Conservation (phyloP, 1,140 invertebrate genomes). For the Penaeus vannamei region DNA sequence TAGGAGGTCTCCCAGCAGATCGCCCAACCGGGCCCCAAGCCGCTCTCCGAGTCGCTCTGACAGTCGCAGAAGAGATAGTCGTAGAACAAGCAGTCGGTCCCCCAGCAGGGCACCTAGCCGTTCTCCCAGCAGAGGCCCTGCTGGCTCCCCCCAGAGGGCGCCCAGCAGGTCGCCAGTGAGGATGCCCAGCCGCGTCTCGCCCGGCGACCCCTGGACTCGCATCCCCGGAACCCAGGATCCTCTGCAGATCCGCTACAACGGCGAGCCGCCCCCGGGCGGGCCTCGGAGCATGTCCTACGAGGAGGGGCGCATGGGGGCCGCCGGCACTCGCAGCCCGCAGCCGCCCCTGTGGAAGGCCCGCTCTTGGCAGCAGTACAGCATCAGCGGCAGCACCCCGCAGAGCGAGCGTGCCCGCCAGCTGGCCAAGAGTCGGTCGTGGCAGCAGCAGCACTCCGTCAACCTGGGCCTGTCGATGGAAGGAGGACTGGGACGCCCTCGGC, state of each 20-base stretch:
- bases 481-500: constrained; percentile 32
- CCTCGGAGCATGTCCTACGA: constrained; percentile 59
- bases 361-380: constrained; percentile 62
- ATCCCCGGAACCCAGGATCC: constrained; percentile 36
- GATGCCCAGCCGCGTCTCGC: constrained; percentile 30
- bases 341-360: constrained; percentile 57
- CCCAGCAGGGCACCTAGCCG: constrained; percentile 55
- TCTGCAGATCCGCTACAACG: constrained; percentile 20
- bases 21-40: constrained; percentile 55
- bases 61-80: constrained; percentile 31
- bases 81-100: constrained; percentile 31
- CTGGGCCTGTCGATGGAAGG: constrained; percentile 42
- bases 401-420: constrained; percentile 57
- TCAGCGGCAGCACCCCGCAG: constrained; percentile 55
- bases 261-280: constrained; percentile 25
- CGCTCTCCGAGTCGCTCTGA: constrained; percentile 36
- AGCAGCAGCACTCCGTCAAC: constrained; percentile 45
- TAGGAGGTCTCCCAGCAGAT: constrained; percentile 56
- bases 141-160: constrained; percentile 48
- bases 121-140: constrained; percentile 51
- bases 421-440: constrained; percentile 62
- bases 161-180: constrained; percentile 52
- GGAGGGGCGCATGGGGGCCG: constrained; percentile 32
- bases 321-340: constrained; percentile 45
- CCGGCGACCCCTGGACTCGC: constrained; percentile 56